Evolutionary conservation across 2,797 vertebrate genomes (phyloP).

Genomic region (Tokudaia muenninki): DNA sequence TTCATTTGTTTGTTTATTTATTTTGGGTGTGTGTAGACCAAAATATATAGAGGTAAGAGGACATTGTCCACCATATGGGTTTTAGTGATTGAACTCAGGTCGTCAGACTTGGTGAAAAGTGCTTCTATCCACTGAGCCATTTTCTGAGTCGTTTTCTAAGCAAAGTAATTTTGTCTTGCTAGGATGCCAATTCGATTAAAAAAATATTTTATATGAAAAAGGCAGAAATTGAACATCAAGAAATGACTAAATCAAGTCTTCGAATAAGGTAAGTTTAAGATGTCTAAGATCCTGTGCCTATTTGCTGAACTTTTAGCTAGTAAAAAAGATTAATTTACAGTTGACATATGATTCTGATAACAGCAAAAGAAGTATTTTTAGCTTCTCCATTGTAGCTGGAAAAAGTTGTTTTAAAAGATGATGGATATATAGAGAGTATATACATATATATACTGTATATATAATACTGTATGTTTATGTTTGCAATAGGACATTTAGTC

Average conservation of each 20-base stretch:
- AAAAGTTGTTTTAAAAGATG: slow-evolving; percentile 56
- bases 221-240: slow-evolving; percentile 96
- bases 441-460: neutral
- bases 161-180: slow-evolving; percentile 77
- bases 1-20: neutral
- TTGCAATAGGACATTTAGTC: neutral
- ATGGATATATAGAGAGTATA: neutral
- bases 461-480: neutral
- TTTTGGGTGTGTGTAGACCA: neutral
- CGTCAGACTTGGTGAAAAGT: neutral
- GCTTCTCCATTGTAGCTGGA: slow-evolving; percentile 29
- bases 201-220: slow-evolving; percentile 98
- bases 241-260: slow-evolving; percentile 96
- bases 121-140: neutral
- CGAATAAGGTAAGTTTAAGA: slow-evolving; percentile 93
- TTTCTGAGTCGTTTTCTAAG: slow-evolving; percentile 66
- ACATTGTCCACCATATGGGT: neutral
- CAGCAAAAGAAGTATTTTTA: neutral
- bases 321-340: slow-evolving; percentile 44
- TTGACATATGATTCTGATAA: slow-evolving; percentile 60
- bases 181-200: slow-evolving; percentile 99
- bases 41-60: neutral
- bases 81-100: neutral
- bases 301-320: slow-evolving; percentile 49
- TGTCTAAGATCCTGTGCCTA: slow-evolving; percentile 40